phyloP scores from a whole-genome alignment of 2,113 vertebrate genomes.

The Plotosus lineatus region DNA sequence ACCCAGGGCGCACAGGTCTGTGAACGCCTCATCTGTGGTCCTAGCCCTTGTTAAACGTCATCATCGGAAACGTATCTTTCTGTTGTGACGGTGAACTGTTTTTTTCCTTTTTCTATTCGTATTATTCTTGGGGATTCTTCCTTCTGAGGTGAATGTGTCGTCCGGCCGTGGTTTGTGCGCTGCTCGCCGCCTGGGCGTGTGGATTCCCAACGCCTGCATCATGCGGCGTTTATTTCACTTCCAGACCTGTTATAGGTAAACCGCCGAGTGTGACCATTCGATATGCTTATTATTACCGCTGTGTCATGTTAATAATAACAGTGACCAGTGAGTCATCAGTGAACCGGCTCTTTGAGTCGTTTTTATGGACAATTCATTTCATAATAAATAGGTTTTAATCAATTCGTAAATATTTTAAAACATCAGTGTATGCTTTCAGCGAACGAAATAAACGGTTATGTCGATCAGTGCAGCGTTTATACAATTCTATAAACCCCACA shows the following conservation, averaged over 20 bases:
- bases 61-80: background rate
- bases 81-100: background rate
- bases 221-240: slow-evolving; percentile 52
- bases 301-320: background rate
- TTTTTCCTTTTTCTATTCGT: background rate
- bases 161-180: slow-evolving; percentile 58
- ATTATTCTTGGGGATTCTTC: background rate
- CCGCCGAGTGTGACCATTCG: too few species aligned
- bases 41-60: background rate
- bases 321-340: background rate
- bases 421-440: too few species aligned
- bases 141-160: slow-evolving; percentile 61
- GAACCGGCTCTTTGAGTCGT: background rate
- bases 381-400: too few species aligned
- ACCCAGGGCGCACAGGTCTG: background rate
- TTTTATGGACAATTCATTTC: background rate
- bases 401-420: too few species aligned
- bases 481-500: background rate
- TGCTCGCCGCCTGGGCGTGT: slow-evolving; percentile 54
- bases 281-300: too few species aligned
- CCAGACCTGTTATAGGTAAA: slow-evolving; percentile 73
- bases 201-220: slow-evolving; percentile 44
- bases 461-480: background rate
- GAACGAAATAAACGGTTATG: background rate
- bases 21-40: background rate